Evolutionary conservation across 2,888 invertebrate genomes (phyloP).

Genomic region (Scotopteryx bipunctaria): DNA sequence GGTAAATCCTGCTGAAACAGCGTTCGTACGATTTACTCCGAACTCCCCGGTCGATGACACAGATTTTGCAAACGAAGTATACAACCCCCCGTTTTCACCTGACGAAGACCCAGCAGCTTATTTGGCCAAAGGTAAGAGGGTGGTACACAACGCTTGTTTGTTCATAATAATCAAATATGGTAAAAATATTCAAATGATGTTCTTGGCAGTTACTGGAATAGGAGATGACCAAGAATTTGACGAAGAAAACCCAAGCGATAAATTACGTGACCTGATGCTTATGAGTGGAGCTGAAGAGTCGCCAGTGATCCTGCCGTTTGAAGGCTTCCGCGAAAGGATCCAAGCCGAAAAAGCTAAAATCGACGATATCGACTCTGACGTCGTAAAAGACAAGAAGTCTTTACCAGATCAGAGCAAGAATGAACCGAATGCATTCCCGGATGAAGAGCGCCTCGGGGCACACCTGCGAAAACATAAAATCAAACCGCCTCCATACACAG

Average conservation of each 20-base stretch:
- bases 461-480: conserved; percentile 71
- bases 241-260: conserved; percentile 65
- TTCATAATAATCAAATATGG: not conserved
- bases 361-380: conserved; percentile 42
- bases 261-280: conserved; percentile 67
- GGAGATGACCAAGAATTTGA: conserved; percentile 44
- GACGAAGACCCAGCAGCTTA: conserved; percentile 68
- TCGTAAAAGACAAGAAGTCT: conserved; percentile 71
- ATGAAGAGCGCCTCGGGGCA: conserved; percentile 79
- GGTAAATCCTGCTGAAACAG: conserved; percentile 87
- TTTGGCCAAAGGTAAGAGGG: conserved; percentile 56
- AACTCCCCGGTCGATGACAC: conserved; percentile 84
- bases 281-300: conserved; percentile 63
- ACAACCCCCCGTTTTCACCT: conserved; percentile 86
- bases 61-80: conserved; percentile 91
- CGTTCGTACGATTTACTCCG: conserved; percentile 91
- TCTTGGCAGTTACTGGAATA: conserved; percentile 30
- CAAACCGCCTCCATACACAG: conserved; percentile 66
- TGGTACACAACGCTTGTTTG: not conserved
- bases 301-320: conserved; percentile 68
- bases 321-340: conserved; percentile 73
- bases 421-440: conserved; percentile 61
- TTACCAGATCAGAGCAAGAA: conserved; percentile 49
- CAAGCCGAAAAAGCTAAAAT: conserved; percentile 59
- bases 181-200: not conserved